Evolutionary conservation across 2,113 vertebrate genomes (phyloP), one percentile per base, ranked within the genome.

Genomic region (Oncorhynchus nerka): DNA sequence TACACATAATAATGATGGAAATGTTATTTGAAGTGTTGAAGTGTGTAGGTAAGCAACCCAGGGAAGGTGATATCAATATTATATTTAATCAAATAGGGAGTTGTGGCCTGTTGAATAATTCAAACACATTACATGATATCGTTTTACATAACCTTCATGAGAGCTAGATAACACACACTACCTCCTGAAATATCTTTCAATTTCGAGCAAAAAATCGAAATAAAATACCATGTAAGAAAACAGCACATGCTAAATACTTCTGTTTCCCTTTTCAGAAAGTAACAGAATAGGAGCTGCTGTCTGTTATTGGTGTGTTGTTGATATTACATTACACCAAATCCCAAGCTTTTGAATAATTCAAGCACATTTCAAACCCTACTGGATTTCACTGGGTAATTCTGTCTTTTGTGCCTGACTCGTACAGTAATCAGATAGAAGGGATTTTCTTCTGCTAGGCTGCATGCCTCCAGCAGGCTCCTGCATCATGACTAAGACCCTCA

Each of bases 301-400:
- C 51, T 6, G 13, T 12, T 48, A 67, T 20, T 16, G n/a, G 3
- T 76, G 32, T 64, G 57, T 55, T 16, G 16, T 83, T 83, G 76
- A 71, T 81, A 80, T 39, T 82, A 75, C 73, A 78, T 81, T 62
- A 74, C 73, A 51, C 19, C 67, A 74, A 75, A 22, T 75, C 49
- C 13, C 4, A 22, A 34, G 73, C 85, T 61, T 19, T 55, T 84
- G 69, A 88, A 90, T 86, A 84, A 89, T 90, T 90, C 77, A 89
- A 84, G 82, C 61, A 75, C 4, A 45, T 79, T 74, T 77, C 78
- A 75, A 75, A 48, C 48, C 49, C 57, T 48, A 64, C 73, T 78
- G 79, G 81, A 88, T 89, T 83, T 84, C 66, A 79, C 19, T 57
- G 76, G 76, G 49, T 75, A 78, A 84, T 79, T 77, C 9, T 49